Conservation (phyloP, 2,888 invertebrate genomes). For the Arenicola marina region DNA sequence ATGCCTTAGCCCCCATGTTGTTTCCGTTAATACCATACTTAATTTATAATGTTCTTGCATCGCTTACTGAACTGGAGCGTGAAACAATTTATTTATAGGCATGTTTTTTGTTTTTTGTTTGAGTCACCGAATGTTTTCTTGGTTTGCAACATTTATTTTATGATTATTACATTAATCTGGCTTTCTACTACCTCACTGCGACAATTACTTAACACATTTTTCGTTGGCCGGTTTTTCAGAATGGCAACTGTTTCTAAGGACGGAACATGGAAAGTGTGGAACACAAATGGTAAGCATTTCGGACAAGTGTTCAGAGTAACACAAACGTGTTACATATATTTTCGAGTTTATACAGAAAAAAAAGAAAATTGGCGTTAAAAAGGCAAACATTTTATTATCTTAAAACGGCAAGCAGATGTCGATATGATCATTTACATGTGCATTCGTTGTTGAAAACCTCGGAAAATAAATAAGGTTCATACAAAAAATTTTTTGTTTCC, state of each 20-base stretch:
- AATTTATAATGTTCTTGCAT: too few relatives aligned
- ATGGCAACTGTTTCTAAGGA: constrained; percentile 86
- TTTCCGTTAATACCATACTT: too few relatives aligned
- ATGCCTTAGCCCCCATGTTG: too few relatives aligned
- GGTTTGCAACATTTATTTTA: too few relatives aligned
- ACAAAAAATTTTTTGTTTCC: too few relatives aligned
- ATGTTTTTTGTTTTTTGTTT: too few relatives aligned
- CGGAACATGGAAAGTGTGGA: constrained; percentile 83
- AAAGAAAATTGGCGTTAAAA: not conserved
- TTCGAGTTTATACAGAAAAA: not conserved
- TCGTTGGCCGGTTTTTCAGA: constrained; percentile 61
- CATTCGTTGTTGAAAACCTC: too few relatives aligned
- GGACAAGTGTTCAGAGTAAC: not conserved
- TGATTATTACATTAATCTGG: not conserved
- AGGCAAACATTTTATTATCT: constrained; percentile 2
- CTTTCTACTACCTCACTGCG: not conserved
- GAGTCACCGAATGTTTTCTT: too few relatives aligned
- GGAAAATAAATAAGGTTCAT: too few relatives aligned
- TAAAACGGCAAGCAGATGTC: too few relatives aligned
- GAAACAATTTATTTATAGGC: not conserved
- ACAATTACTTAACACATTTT: not conserved
- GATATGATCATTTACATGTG: too few relatives aligned
- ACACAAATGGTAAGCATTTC: constrained; percentile 70
- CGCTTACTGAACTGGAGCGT: too few relatives aligned
- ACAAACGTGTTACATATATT: not conserved